A percentile compares a stretch with the other conserved stretches of the same genome.
These are phyloP conservation scores for Metellina segmentata DNA, from an alignment of 2,888 invertebrate genomes.

Conservation along the genomic window DNA sequence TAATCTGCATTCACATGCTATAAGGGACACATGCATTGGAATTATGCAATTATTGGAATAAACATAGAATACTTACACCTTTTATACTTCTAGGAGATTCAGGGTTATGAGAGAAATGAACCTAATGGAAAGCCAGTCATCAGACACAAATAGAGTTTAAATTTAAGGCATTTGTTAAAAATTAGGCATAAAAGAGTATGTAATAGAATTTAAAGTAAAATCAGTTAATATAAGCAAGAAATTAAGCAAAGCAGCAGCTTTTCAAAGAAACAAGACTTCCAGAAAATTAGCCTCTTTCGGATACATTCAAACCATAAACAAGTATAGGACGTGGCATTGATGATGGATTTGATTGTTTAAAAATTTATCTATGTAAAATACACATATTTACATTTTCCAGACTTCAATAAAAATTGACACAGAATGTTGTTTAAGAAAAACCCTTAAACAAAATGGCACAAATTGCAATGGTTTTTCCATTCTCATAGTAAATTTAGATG, in stretches of 20 bases:
- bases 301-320: no score
- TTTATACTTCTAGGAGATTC: conserved; percentile 31
- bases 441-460: no score
- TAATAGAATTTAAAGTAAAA: not conserved
- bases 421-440: no score
- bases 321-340: no score
- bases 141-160: not conserved
- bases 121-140: conserved; percentile 62
- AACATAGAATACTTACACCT: conserved; percentile 63
- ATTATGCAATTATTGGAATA: not conserved
- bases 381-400: no score
- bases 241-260: not conserved
- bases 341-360: no score
- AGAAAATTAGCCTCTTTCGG: no score
- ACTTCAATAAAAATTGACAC: no score
- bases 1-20: not conserved
- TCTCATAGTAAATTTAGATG: no score
- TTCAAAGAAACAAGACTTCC: no score
- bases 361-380: no score
- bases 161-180: not conserved
- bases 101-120: conserved; percentile 69
- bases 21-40: not conserved
- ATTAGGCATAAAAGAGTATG: not conserved
- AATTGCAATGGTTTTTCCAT: no score
- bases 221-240: not conserved